Evolutionary conservation across 2,113 vertebrate species (phyloP).

Genomic region (Pica pica): DNA sequence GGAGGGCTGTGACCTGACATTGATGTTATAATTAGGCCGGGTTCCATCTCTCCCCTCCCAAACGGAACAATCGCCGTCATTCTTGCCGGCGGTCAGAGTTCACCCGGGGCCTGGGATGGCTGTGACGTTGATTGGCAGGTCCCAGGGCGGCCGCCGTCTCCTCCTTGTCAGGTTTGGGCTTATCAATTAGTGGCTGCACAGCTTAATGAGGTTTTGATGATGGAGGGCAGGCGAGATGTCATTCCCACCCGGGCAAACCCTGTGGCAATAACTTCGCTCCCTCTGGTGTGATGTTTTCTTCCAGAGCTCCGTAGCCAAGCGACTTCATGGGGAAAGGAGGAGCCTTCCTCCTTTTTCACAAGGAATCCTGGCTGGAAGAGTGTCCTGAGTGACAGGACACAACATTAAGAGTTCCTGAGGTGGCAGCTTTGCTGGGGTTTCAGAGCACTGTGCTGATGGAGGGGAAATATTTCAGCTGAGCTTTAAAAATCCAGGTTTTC

Average conservation of each 20-base stretch:
- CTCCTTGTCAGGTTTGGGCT: constrained; percentile 3
- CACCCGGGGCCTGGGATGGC: background rate
- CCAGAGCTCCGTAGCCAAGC: background rate
- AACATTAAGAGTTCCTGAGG: background rate
- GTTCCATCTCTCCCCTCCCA: background rate
- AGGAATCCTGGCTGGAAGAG: background rate
- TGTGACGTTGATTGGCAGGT: constrained; percentile 35
- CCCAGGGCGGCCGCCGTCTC: background rate
- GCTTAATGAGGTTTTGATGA: constrained; percentile 65
- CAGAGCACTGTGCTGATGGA: background rate
- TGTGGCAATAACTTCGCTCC: background rate
- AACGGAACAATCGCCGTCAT: constrained; percentile 35
- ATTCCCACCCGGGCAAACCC: background rate
- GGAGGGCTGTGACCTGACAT: constrained; percentile 12
- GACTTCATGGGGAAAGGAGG: rapidly evolving
- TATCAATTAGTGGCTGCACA: constrained; percentile 6
- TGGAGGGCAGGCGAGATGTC: background rate
- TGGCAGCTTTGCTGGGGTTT: background rate
- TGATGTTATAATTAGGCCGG: constrained; percentile 44
- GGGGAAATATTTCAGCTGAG: background rate
- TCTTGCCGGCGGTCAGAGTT: constrained; percentile 54
- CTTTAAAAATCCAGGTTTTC: background rate
- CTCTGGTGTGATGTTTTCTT: background rate
- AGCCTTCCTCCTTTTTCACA: background rate
- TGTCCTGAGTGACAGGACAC: background rate